Conservation (phyloP, 2,888 invertebrate species). For the Chrysolina oricalcia region DNA sequence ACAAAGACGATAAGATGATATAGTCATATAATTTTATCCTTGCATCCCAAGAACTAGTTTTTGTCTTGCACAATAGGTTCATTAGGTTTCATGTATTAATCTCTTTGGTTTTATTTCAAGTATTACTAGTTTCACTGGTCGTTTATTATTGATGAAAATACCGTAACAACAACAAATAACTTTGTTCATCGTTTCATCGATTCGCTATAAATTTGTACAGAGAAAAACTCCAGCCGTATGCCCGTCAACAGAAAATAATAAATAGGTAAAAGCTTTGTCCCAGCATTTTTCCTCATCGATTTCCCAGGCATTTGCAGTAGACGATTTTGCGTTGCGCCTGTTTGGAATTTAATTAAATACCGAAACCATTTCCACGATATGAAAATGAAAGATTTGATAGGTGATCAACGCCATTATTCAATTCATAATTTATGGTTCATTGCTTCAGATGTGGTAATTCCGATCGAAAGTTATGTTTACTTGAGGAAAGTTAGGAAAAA, state of each 20-base stretch:
- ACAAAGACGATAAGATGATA: no score
- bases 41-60: no score
- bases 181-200: constrained; percentile 8
- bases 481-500: no score
- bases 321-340: background rate
- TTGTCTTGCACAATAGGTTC: no score
- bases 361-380: constrained; percentile 11
- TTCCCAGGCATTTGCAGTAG: background rate
- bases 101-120: no score
- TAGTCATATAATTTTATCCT: no score
- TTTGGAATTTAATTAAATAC: constrained; percentile 12
- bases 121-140: no score
- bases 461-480: background rate
- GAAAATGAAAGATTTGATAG: constrained; percentile 14
- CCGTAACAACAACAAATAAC: constrained; percentile 5
- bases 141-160: no score
- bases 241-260: background rate
- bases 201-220: background rate
- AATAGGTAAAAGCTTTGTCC: constrained; percentile 1
- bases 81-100: no score
- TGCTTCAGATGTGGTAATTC: background rate
- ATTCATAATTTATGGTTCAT: constrained; percentile 17
- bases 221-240: background rate
- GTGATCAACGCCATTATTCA: constrained; percentile 16
- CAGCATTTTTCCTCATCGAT: constrained; percentile 5